phyloP scores from a whole-genome alignment of 37 sponge, comb jelly and placozoan genomes.

The Chondrilla cf. caribensis region DNA sequence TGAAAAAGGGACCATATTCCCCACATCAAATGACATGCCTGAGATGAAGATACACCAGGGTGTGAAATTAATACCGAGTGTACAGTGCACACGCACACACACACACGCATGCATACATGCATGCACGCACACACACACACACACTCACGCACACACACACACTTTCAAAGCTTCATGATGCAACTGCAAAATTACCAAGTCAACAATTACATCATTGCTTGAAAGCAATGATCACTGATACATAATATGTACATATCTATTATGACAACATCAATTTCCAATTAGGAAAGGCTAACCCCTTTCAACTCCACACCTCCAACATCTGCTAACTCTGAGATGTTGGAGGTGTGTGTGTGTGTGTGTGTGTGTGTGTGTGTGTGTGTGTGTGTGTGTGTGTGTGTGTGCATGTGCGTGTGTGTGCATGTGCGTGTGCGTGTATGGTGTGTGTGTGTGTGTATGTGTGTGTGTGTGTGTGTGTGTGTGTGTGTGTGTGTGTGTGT shows the following conservation, averaged over 20 bases:
- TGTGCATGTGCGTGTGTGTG: conserved; percentile 1
- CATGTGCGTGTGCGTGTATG: neutral
- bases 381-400: conserved; percentile 27
- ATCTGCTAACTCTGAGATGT: too few species aligned
- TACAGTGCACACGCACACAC: neutral
- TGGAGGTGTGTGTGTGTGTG: conserved; percentile 28
- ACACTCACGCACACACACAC: too few species aligned
- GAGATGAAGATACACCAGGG: neutral
- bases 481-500: conserved; percentile 23
- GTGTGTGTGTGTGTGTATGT: conserved; percentile 24
- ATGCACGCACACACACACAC: too few species aligned
- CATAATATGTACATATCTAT: too few species aligned
- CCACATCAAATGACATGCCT: conserved; percentile 89
- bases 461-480: conserved; percentile 20
- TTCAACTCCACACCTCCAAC: too few species aligned
- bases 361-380: conserved; percentile 28
- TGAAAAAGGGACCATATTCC: conserved; percentile 85
- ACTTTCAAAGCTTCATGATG: neutral
- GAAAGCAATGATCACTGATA: too few species aligned
- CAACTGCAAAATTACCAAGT: too few species aligned
- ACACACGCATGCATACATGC: too few species aligned
- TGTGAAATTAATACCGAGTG: neutral
- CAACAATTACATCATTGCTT: too few species aligned
- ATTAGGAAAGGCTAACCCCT: too few species aligned
- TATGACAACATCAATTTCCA: too few species aligned